These are phyloP conservation scores for Chascanopsetta lugubris DNA, from an alignment of 2,113 vertebrate genomes.

Conservation along the genomic window DNA sequence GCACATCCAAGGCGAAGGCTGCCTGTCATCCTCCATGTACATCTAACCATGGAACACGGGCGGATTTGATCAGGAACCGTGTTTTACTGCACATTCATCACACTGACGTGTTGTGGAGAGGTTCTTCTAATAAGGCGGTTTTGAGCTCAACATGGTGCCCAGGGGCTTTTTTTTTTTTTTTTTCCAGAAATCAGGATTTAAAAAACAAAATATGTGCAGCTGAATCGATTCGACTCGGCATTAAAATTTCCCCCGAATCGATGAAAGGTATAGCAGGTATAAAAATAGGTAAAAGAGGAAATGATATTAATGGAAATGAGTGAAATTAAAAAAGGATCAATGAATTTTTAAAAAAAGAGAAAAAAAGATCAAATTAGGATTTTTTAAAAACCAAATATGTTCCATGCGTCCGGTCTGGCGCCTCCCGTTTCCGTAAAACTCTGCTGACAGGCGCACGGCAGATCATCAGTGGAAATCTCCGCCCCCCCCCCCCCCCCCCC, in stretches of 20 bases:
- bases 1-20: conserved; percentile 82
- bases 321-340: too few relatives aligned
- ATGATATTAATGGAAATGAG: too few relatives aligned
- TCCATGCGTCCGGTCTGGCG: conserved; percentile 33
- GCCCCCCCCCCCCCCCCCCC: conserved; percentile 83
- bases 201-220: conserved; percentile 25
- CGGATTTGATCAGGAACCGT: conserved; percentile 82
- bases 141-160: conserved; percentile 40
- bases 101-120: conserved; percentile 54
- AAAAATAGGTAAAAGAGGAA: too few relatives aligned
- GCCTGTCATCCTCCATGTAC: conserved; percentile 84
- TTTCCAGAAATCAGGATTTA: conserved; percentile 27
- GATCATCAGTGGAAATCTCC: conserved; percentile 90
- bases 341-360: too few relatives aligned
- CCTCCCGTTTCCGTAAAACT: conserved; percentile 60
- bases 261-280: too few relatives aligned
- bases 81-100: conserved; percentile 73
- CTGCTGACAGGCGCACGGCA: conserved; percentile 82
- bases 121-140: conserved; percentile 44
- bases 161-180: conserved; percentile 6
- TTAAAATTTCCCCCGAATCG: too few relatives aligned
- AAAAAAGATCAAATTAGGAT: conserved; percentile 35
- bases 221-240: too few relatives aligned
- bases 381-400: conserved; percentile 25
- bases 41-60: conserved; percentile 80